These are phyloP conservation scores for Amphiura filiformis DNA, from an alignment of 35 echinoderm and acorn worm species.

Conservation along the genomic window DNA sequence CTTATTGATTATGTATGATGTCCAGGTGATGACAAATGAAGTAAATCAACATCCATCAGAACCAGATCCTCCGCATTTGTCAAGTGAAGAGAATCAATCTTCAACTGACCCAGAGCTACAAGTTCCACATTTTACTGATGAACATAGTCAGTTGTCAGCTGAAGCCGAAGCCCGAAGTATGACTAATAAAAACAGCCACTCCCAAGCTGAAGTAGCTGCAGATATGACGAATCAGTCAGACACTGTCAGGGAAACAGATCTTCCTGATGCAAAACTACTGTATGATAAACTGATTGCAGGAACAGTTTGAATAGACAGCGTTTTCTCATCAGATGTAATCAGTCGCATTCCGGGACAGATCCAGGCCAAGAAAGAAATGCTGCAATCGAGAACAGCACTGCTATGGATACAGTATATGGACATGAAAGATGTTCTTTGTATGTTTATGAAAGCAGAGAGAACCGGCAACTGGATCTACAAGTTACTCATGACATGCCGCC, in stretches of 20 bases:
- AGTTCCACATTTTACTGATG: not conserved
- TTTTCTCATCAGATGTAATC: not conserved
- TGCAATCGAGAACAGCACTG: too few relatives aligned
- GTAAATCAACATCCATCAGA: not conserved
- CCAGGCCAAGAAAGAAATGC: not conserved
- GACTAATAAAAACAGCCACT: not conserved
- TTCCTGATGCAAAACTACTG: not conserved
- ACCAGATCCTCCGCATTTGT: not conserved
- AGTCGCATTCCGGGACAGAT: not conserved
- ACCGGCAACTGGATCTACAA: slow-evolving; percentile 43
- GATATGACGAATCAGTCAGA: not conserved
- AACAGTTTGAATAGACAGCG: too few relatives aligned
- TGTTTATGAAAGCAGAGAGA: not conserved
- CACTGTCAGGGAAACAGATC: not conserved
- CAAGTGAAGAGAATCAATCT: not conserved
- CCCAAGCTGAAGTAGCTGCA: not conserved
- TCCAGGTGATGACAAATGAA: not conserved
- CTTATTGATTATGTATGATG: not conserved
- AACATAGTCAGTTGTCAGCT: too few relatives aligned
- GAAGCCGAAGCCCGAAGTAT: too few relatives aligned
- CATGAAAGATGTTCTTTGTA: slow-evolving; percentile 54
- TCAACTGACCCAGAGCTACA: not conserved
- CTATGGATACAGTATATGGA: slow-evolving; percentile 70
- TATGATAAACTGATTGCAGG: slow-evolving; percentile 26
- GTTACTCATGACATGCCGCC: not conserved